phyloP scores from a whole-genome alignment of 1,140 invertebrate genomes.

The Tenebrio molitor region DNA sequence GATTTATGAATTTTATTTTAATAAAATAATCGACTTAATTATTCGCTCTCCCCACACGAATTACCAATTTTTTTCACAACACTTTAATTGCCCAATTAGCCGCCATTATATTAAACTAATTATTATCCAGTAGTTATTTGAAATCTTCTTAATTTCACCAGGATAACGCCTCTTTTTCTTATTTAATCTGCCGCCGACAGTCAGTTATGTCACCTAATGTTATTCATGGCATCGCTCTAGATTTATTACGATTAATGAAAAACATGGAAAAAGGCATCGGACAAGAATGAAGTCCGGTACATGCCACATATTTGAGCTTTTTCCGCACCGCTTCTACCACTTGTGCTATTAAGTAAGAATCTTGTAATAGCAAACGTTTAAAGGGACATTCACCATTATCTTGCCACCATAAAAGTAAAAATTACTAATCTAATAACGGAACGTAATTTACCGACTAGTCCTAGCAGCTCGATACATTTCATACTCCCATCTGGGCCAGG shows the following conservation, averaged over 20 bases:
- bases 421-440: no score
- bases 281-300: conserved; percentile 10
- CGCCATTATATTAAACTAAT: no score
- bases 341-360: neutral
- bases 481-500: no score
- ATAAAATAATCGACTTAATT: neutral
- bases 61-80: neutral
- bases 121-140: conserved; percentile 13
- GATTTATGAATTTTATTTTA: conserved; percentile 6
- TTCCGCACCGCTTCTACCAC: neutral
- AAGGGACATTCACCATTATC: no score
- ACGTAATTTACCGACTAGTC: no score
- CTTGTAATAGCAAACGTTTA: neutral
- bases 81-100: no score
- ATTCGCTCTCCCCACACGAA: neutral
- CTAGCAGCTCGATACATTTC: no score
- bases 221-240: conserved; percentile 3
- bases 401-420: no score
- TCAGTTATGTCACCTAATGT: neutral
- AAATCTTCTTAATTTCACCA: conserved; percentile 1
- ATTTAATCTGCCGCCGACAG: neutral
- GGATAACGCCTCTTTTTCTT: conserved; percentile 3
- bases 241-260: conserved; percentile 15
- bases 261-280: neutral
- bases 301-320: neutral